phyloP scores from a whole-genome alignment of 1,140 invertebrate genomes.

The Drosophila tristis region DNA sequence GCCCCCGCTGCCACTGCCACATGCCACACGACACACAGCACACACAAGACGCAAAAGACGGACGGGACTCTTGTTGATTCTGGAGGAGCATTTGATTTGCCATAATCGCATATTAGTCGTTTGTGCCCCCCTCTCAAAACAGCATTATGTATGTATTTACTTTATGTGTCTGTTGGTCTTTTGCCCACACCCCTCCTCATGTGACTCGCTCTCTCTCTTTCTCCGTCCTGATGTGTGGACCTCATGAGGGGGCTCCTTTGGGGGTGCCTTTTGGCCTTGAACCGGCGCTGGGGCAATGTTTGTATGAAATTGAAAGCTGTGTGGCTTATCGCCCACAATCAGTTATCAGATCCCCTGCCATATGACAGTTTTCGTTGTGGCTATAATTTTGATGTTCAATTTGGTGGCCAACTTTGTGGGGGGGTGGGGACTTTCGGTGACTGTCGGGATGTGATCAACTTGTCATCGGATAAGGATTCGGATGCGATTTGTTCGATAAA shows the following conservation, averaged over 20 bases:
- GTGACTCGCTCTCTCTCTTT: background rate
- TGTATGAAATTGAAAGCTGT: slow-evolving; percentile 26
- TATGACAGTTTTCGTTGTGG: slow-evolving; percentile 16
- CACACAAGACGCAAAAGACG: too few species aligned
- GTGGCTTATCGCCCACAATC: slow-evolving; percentile 34
- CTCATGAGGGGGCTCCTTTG: background rate
- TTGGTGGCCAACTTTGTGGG: background rate
- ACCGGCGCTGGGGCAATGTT: background rate
- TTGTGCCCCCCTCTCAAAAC: slow-evolving; percentile 37
- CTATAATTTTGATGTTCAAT: slow-evolving; percentile 5
- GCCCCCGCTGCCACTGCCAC: slow-evolving; percentile 14
- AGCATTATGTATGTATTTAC: slow-evolving; percentile 69
- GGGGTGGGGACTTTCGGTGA: too few species aligned
- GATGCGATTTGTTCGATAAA: slow-evolving; percentile 1
- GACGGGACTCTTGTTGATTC: slow-evolving; percentile 49
- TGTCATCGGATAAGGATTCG: slow-evolving; percentile 4
- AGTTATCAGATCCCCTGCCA: slow-evolving; percentile 31
- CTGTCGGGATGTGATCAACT: slow-evolving; percentile 4
- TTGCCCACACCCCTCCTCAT: background rate
- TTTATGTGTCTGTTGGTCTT: slow-evolving; percentile 62
- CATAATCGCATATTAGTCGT: slow-evolving; percentile 80
- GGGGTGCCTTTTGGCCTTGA: slow-evolving; percentile 16
- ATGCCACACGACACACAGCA: too few species aligned
- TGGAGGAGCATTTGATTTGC: slow-evolving; percentile 73
- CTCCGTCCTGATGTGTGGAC: background rate